Percentiles rank a stretch among this genome's conserved stretches.
Conservation (phyloP, 1,140 invertebrate species). For the Schlechtendalia chinensis region DNA sequence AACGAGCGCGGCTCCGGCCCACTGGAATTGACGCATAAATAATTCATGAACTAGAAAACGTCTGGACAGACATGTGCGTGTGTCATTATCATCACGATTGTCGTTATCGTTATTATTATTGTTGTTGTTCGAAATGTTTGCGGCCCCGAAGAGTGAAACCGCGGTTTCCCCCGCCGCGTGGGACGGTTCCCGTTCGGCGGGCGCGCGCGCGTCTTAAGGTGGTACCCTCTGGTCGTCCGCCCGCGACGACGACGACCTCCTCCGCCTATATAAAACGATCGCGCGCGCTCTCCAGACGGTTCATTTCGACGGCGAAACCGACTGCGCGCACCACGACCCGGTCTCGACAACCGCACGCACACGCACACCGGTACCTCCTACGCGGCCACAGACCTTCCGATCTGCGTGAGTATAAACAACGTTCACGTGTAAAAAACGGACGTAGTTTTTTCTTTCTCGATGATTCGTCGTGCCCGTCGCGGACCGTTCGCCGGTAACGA, state of each 20-base stretch:
- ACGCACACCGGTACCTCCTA: not conserved
- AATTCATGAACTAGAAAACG: constrained; percentile 31
- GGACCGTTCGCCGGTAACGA: too few species aligned
- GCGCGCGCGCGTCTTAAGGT: too few species aligned
- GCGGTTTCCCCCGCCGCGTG: not conserved
- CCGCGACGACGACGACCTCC: too few species aligned
- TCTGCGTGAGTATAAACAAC: not conserved
- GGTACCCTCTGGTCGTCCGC: too few species aligned
- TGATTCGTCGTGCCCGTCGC: too few species aligned
- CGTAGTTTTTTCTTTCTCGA: too few species aligned
- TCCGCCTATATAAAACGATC: constrained; percentile 36
- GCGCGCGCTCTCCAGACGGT: not conserved
- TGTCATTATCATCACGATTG: too few species aligned
- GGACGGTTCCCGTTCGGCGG: not conserved
- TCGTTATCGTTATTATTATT: too few species aligned
- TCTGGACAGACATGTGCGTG: too few species aligned
- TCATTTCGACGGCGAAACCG: constrained; percentile 17
- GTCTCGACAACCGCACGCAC: not conserved
- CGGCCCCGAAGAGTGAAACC: not conserved
- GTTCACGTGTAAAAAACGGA: too few species aligned
- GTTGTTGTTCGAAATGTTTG: too few species aligned
- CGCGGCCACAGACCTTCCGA: not conserved
- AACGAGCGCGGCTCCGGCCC: not conserved
- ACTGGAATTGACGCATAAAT: constrained; percentile 26
- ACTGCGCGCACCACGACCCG: not conserved